Evolutionary conservation across 2,797 vertebrate species (phyloP), one percentile per base, ranked within the genome.

Genomic region (Protonibea diacanthus): DNA sequence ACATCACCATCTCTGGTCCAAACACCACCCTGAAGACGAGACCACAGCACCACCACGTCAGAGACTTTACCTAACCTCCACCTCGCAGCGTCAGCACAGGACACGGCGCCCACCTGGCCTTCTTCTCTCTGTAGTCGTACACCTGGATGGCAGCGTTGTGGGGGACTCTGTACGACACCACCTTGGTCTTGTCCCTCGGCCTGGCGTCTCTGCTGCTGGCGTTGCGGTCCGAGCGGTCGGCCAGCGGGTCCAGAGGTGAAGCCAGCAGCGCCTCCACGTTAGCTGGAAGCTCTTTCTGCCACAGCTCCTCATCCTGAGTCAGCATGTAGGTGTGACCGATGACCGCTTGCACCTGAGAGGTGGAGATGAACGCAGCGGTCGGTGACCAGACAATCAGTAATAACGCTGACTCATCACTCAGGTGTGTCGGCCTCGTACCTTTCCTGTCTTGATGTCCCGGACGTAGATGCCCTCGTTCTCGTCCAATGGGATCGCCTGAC

Each of bases 401-500:
- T 38, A 38, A 38, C 33, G 33, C 33, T 38, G 33, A 38, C 42
- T 13, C 10, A 42, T 42, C 12, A 1, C 3, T 44, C 42, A 44
- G 42, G 13, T 44, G 42, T 14, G 12, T 44, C 12, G 13, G 42
- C 2, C 40, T 18, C 29, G 1, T 12, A 97, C 97, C 96, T 96
- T 98, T 45, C 97, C 97, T 0, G 94, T 96, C 71, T 97, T 97
- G 85, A 97, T 94, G 80, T 98, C 96, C 1, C 96, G 86, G 75
- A 97, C 96, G 0, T 98, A 98, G 88, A 98, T 97, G 12, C 97
- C 97, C 80, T 98, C 97, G 0, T 97, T 97, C 90, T 98, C 96
- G 1, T 96, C 97, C 86, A 98, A 83, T 0, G 97, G 97, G 83
- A 97, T 96, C 21, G 97, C 93, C 14, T 92, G 83, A 0, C 96